Evolutionary conservation across 2,888 invertebrate genomes (phyloP).

Genomic region (Caradrina clavipalpis): DNA sequence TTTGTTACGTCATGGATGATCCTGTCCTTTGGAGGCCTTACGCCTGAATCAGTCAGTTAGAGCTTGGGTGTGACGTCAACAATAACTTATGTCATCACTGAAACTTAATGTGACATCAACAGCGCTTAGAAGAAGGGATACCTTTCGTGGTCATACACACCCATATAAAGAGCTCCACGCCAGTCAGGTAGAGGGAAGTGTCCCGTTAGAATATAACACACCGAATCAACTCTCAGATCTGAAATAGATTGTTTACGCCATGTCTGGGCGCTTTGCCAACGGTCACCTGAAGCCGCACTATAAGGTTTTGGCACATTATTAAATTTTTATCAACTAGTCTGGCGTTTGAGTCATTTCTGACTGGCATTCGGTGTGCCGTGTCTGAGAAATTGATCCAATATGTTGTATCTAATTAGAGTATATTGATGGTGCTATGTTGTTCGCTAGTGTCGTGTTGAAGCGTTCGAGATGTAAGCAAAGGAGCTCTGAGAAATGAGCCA

Average conservation of each 20-base stretch:
- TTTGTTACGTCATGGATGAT: conserved; percentile 49
- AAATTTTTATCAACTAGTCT: conserved; percentile 78
- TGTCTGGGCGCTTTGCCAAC: conserved; percentile 85
- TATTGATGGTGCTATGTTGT: background rate
- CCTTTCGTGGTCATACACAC: conserved; percentile 31
- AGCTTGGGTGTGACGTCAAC: conserved; percentile 33
- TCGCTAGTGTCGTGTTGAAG: conserved; percentile 1
- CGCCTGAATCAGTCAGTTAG: conserved; percentile 25
- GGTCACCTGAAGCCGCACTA: conserved; percentile 84
- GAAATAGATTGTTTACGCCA: conserved; percentile 90
- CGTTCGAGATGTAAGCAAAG: conserved; percentile 1
- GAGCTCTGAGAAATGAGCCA: conserved; percentile 1
- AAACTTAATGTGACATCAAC: conserved; percentile 19
- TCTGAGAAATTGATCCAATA: conserved; percentile 35
- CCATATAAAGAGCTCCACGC: conserved; percentile 37
- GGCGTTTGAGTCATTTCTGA: conserved; percentile 70
- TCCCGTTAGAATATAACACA: conserved; percentile 76
- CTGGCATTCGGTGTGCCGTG: conserved; percentile 34
- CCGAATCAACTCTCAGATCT: conserved; percentile 84
- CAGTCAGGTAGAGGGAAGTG: conserved; percentile 66
- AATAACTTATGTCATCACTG: conserved; percentile 23
- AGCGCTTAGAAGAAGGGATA: conserved; percentile 11
- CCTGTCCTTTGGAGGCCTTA: conserved; percentile 20
- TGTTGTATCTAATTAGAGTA: conserved; percentile 32
- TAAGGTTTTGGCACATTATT: conserved; percentile 86